phyloP scores from a whole-genome alignment of 53 echinoderm and acorn worm genomes.

The Apostichopus leukothele region DNA sequence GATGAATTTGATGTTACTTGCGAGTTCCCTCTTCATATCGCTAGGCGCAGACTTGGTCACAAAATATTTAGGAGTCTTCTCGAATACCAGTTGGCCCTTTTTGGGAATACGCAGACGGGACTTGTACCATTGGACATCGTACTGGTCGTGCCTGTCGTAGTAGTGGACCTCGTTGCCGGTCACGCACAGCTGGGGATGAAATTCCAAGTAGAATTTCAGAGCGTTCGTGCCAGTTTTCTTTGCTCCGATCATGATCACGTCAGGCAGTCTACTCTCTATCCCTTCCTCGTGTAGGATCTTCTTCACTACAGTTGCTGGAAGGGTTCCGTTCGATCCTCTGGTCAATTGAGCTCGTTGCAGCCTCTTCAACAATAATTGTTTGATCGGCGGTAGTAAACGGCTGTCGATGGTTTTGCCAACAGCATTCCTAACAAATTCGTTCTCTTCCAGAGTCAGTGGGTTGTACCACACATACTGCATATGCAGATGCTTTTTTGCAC shows the following conservation, averaged over 20 bases:
- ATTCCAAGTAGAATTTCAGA: slow-evolving; percentile 66
- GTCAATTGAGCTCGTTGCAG: too few species aligned
- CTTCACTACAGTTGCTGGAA: slow-evolving; percentile 15
- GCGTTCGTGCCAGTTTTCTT: slow-evolving; percentile 91
- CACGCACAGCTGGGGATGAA: slow-evolving; percentile 76
- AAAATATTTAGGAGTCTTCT: slow-evolving; percentile 86
- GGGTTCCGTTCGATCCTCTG: too few species aligned
- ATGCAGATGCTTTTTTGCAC: too few species aligned
- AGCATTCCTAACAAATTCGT: too few species aligned
- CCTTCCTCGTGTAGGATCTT: slow-evolving; percentile 49
- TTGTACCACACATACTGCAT: too few species aligned
- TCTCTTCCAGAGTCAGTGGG: too few species aligned
- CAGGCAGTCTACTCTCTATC: slow-evolving; percentile 62
- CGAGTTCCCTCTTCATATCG: slow-evolving; percentile 32
- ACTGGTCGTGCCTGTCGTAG: slow-evolving; percentile 75
- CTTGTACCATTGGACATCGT: slow-evolving; percentile 66
- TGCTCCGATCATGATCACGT: slow-evolving; percentile 73
- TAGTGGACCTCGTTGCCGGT: slow-evolving; percentile 84
- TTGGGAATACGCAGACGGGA: slow-evolving; percentile 64
- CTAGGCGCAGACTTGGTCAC: slow-evolving; percentile 64
- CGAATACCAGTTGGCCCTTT: slow-evolving; percentile 55
- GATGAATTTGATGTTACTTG: background rate
- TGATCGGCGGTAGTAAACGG: too few species aligned
- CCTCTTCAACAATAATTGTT: too few species aligned
- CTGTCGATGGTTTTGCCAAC: too few species aligned